Percentiles rank a stretch among this genome's conserved stretches.
Evolutionary conservation across 2,888 invertebrate genomes (phyloP).

Genomic region (Tridacna gigas): DNA sequence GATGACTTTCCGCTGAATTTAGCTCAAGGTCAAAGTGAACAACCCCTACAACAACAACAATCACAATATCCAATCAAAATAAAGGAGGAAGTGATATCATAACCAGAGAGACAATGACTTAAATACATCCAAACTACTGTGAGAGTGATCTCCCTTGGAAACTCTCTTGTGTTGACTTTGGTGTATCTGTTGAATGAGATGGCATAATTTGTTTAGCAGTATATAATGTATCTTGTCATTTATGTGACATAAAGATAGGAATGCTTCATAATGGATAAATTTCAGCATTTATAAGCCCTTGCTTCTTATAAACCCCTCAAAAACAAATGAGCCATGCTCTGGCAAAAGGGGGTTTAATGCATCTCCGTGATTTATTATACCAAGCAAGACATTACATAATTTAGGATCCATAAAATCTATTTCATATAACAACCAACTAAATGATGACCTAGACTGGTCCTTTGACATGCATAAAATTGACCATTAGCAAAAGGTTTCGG

Average conservation of each 20-base stretch:
- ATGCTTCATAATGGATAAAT: background rate
- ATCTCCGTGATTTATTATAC: no score
- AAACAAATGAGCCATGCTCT: no score
- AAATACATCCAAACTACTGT: background rate
- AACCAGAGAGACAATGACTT: conserved; percentile 29
- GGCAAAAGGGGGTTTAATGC: no score
- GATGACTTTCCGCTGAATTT: conserved; percentile 65
- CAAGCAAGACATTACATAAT: no score
- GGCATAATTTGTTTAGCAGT: background rate
- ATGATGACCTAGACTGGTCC: no score
- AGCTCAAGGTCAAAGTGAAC: conserved; percentile 36
- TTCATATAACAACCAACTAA: no score
- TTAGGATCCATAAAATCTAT: no score
- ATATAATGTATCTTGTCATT: background rate
- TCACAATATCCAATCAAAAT: conserved; percentile 43
- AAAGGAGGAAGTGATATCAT: conserved; percentile 67
- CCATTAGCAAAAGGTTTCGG: no score
- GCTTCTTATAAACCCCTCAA: no score
- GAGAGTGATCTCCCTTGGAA: conserved; percentile 16
- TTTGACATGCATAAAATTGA: no score
- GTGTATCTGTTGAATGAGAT: background rate
- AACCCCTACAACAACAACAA: conserved; percentile 10
- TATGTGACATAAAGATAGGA: background rate
- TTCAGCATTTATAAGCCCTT: no score
- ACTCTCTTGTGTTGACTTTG: background rate